A percentile compares a stretch with the other conserved stretches of the same genome.
These are phyloP conservation scores for Pycnonotus jocosus DNA, from an alignment of 2,113 vertebrate species.

Conservation along the genomic window DNA sequence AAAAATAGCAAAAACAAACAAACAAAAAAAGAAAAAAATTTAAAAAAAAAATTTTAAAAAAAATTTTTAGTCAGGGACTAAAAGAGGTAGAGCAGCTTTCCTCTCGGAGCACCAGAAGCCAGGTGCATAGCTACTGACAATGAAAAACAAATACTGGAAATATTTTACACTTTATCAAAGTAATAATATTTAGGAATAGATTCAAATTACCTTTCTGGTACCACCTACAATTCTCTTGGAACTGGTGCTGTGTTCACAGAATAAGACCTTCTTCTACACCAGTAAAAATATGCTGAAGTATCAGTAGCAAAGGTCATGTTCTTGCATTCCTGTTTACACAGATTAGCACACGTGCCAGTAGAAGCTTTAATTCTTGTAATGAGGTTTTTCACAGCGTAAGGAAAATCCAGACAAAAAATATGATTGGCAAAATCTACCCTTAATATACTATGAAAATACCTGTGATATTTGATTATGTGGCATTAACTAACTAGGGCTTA, in stretches of 20 bases:
- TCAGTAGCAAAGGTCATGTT: neutral
- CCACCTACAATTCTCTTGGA: neutral
- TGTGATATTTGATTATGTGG: neutral
- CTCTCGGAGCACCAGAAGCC: neutral
- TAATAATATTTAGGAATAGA: neutral
- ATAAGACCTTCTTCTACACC: neutral
- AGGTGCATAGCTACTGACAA: neutral
- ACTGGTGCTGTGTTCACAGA: neutral
- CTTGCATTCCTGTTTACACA: neutral
- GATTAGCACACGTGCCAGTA: neutral
- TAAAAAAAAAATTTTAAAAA: too few species aligned
- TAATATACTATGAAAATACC: neutral
- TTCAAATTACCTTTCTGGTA: neutral
- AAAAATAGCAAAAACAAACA: neutral
- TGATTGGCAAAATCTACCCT: neutral
- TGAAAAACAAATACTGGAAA: neutral
- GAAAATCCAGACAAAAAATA: neutral
- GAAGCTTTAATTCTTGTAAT: neutral
- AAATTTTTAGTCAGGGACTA: too few species aligned
- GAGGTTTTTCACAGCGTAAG: neutral
- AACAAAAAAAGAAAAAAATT: too few species aligned
- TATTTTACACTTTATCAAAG: neutral
- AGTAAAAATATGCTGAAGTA: neutral
- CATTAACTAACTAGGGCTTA: neutral
- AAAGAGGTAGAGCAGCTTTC: neutral